These are phyloP conservation scores for Drosophila rubida DNA, from an alignment of 2,888 invertebrate species.

Conservation along the genomic window DNA sequence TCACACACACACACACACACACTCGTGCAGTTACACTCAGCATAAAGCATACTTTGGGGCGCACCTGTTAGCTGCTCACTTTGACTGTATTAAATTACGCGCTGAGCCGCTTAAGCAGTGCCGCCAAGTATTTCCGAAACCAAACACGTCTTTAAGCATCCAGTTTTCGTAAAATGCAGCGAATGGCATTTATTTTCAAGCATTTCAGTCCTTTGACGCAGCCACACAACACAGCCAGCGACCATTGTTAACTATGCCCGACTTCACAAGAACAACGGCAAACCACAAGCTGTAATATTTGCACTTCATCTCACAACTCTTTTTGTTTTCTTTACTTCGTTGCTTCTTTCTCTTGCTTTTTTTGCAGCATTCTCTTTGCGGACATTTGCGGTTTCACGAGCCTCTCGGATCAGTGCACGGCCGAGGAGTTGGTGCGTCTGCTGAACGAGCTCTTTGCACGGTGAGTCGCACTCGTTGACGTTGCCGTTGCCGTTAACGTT, in stretches of 20 bases:
- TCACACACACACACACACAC: constrained; percentile 4
- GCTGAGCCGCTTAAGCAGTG: constrained; percentile 70
- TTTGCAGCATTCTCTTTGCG: constrained; percentile 93
- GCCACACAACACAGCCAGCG: constrained; percentile 8
- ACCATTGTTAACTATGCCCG: not conserved
- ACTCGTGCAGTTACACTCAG: constrained; percentile 42
- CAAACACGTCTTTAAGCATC: constrained; percentile 20
- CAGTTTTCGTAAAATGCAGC: constrained; percentile 9
- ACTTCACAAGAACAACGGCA: constrained; percentile 1
- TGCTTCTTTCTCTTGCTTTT: constrained; percentile 5
- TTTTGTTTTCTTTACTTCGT: not conserved
- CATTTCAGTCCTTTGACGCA: constrained; percentile 24
- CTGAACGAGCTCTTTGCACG: constrained; percentile 96
- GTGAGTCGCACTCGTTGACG: constrained; percentile 85
- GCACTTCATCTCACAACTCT: constrained; percentile 29
- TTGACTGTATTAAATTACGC: constrained; percentile 68
- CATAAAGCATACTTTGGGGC: constrained; percentile 63
- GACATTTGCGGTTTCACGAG: constrained; percentile 97
- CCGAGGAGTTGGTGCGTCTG: constrained; percentile 94
- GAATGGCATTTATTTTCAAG: constrained; percentile 48
- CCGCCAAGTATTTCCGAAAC: constrained; percentile 16
- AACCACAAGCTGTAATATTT: constrained; percentile 26
- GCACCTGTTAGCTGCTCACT: constrained; percentile 63
- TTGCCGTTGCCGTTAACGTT: not conserved
- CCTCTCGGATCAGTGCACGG: constrained; percentile 95